Evolutionary conservation across 2,888 invertebrate genomes (phyloP), one percentile per base, ranked within the genome.

Genomic region (Biston betularia): DNA sequence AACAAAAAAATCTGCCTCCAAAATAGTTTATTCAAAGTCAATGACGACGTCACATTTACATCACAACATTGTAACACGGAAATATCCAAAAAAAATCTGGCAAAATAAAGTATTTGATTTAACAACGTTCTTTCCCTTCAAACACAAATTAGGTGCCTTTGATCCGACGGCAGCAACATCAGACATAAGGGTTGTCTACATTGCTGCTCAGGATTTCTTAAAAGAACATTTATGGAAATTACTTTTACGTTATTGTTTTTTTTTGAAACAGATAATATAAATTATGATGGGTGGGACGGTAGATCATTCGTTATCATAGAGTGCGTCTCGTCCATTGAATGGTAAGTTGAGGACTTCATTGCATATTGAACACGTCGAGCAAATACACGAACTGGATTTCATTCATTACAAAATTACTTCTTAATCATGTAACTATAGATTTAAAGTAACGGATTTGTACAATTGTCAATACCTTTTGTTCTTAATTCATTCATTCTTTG

Each of bases 141-240:
- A 71, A 71, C 68, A 70, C 50, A 68, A 73, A 73, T 70, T 61
- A 70, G 63, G 58, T 62, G 48, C 67, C 60, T 70, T 70, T 71
- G 67, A 70, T 67, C 67, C 63, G 42, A 8, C 9, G 58, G 60
- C 58, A 54, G 57, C 62, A 59, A 62, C 58, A 53, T 58, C 54
- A 40, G 45, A 57, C 45, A 42, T 33, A 68, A 42, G 49, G 58
- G 40, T 14, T 6, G 58, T 58, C 10, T 24, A 58, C 33, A 42
- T 49, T 14, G 49, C 24, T 55, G 54, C 46, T 49, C 42, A 12
- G 3, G 42, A 12, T 54, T 44, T 44, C 24, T n/a, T 44, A 9
- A 15, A 11, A 14, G 10, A 52, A 14, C 7, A 49, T 34, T 33
- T 49, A n/a, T 7, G 11, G 12, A 49, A 33, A 49, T 49, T 12